Base-by-base conservation (phyloP, 2,888 invertebrate species). In the Andrena camellia region DNA sequence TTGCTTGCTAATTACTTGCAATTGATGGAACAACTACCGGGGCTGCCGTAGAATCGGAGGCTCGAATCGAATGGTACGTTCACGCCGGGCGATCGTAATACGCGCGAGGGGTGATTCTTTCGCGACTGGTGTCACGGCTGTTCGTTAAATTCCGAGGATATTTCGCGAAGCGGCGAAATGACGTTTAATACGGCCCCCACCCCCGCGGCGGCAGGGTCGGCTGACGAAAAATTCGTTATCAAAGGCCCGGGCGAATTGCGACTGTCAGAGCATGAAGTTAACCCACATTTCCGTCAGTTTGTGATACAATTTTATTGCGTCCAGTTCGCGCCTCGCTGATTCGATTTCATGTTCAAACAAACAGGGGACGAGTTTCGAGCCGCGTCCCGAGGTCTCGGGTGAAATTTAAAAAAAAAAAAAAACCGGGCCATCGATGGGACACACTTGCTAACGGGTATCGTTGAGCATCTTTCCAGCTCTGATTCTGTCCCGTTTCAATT, bases 271-370 rank as follows among this genome's bases (percentile, higher is more conserved):
- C 78, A 68, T 68, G 62, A 77, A 77, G 78, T 67, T 78, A 68
- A 78, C 78, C 78, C 78, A 68, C 68, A 77, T 78, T 78, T 77
- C 78, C 78, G 68, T 78, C 78, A 68, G 77, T 78, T 77, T 76
- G 78, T 33, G 77, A 78, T 78, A 78, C 77, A 78, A 78, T 78
- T 78, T 78, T 67, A 52, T 62, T 60, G 62, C 52, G 42, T 63
- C 54, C 77, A 62, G 54, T 63, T 77, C 54, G 67, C 67, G 77
- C 62, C 54, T 48, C 67, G 77, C 77, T 63, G 67, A 60, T 68
- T 77, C 78, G 48, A 78, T 77, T 77, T 63, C 78, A 29, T 35
- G 78, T 68, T 78, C 78, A 78, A 78, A 78, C 77, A 78, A 68
- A 42, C 54, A 31, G 57, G 33, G 29, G 33, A 35, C 33, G 63